These are phyloP conservation scores for Ammodytes marinus DNA, from an alignment of 2,113 vertebrate genomes.

Conservation along the genomic window DNA sequence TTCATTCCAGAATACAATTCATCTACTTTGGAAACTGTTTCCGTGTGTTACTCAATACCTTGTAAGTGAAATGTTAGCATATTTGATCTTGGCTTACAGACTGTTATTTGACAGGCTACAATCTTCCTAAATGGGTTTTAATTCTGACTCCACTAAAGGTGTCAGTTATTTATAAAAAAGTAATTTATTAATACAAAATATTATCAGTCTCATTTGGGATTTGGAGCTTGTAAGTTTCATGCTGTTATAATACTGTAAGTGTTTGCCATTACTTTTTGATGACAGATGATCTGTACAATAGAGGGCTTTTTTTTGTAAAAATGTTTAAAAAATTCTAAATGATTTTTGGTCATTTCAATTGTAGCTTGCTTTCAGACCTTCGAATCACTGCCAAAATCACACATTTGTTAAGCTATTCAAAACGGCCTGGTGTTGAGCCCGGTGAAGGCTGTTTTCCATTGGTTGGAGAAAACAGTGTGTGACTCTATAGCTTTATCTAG, in stretches of 20 bases:
- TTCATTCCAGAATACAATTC: constrained; percentile 45
- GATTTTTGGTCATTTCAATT: neutral
- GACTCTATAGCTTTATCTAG: neutral
- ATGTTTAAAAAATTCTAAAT: no score
- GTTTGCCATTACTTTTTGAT: constrained; percentile 1
- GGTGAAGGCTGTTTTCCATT: neutral
- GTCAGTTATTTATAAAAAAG: constrained; percentile 24
- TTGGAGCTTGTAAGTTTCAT: neutral
- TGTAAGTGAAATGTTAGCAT: constrained; percentile 27
- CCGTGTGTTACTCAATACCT: constrained; percentile 43
- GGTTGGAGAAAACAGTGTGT: neutral
- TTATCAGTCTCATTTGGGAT: constrained; percentile 2
- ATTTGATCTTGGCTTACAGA: constrained; percentile 25
- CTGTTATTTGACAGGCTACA: neutral
- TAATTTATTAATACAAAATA: constrained; percentile 7
- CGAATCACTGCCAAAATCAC: neutral
- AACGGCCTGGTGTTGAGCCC: neutral
- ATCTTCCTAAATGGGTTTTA: constrained; percentile 39
- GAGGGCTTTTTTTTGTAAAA: neutral
- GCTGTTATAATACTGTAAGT: neutral
- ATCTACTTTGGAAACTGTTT: constrained; percentile 51
- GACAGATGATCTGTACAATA: neutral
- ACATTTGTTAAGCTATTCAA: neutral
- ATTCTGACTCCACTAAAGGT: constrained; percentile 30
- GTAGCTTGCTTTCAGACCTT: neutral